Evolutionary conservation across 2,113 vertebrate species (phyloP), one percentile per base, ranked within the genome.

Genomic region (Pelodiscus sinensis): DNA sequence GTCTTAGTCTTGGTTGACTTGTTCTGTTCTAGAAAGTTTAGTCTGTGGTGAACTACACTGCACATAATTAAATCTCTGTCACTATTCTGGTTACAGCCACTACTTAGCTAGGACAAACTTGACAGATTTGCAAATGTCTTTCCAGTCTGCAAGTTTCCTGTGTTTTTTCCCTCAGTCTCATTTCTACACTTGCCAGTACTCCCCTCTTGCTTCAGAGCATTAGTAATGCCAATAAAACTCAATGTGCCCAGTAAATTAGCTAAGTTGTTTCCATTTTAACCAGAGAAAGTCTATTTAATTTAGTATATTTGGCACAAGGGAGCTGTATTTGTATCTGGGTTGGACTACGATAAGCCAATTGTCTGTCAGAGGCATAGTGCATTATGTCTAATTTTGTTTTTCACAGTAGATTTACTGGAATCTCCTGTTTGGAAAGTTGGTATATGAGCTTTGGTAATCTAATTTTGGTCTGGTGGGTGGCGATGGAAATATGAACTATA

Each of bases 211-310:
- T 96, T 94, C 94, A 96, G 95, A 92, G 92, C 92, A 96, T 98
- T 98, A 97, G 87, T 97, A 95, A 97, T 97, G 96, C 93, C 96
- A 95, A 97, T 96, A 97, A 97, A 98, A 96, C 95, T 97, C 89
- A 97, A 96, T 96, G 97, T 94, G 92, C 96, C 97, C 14, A 89
- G 96, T 97, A 95, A 96, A 98, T 97, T 96, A 96, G 97, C 96
- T 96, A 97, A 97, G 95, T 97, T 97, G 91, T 97, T 98, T 97
- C 96, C 92, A 97, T 97, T 98, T 98, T 97, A 97, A 97, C 97
- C 95, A 79, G 95, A 97, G 96, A 96, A 97, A 96, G 94, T 96
- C 94, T 97, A 96, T 96, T 96, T 93, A 96, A 86, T 95, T 94
- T 97, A 94, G 92, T 91, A 93, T 90, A 80, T 94, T 97, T 97